Base-by-base conservation (phyloP, 2,113 vertebrate genomes). In the Heliornis fulica region DNA sequence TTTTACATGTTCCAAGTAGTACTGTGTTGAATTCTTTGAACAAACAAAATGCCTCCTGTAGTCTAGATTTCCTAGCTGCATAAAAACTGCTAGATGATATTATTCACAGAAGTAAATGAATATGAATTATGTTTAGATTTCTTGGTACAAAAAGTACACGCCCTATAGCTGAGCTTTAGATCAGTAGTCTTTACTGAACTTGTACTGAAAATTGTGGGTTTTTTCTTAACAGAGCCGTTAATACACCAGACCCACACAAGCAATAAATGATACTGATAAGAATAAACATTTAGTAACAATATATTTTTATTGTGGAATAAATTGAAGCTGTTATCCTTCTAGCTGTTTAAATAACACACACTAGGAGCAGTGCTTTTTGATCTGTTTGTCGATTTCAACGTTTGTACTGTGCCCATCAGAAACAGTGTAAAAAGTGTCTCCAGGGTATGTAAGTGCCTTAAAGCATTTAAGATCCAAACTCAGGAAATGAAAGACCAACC, bases 401-500 rank as follows among this genome's bases (percentile, higher is more conserved):
- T 94, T 96, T 95, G 94, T 61, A 69, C 76, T 79, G 48, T 87
- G 93, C 83, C 96, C 90, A 95, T 97, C 96, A 93, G 92, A 96
- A n/a, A 93, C 77, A 76, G 88, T 59, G 74, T 94, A 96, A 96
- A 94, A 95, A 93, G 48, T 61, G 93, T 94, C 96, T 97, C 94
- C 77, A 89, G 90, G 69, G 93, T 89, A 82, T 2, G 0, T 40
- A 87, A 94, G 61, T 92, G 76, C 90, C 90, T 96, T 95, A 95
- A 94, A 94, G 69, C 90, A 92, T 96, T 95, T 89, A 92, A 93
- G 57, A 91, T 94, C 91, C 87, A 95, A 97, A 94, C 93, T 94
- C 95, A 96, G 94, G 95, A 92, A 94, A 94, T 93, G 94, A 97
- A 96, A 94, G 95, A 93, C 95, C 86, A 89, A 85, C 66, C 63